These are phyloP conservation scores for Drosophila malerkotliana DNA, from an alignment of 1,140 invertebrate genomes.

Conservation along the genomic window DNA sequence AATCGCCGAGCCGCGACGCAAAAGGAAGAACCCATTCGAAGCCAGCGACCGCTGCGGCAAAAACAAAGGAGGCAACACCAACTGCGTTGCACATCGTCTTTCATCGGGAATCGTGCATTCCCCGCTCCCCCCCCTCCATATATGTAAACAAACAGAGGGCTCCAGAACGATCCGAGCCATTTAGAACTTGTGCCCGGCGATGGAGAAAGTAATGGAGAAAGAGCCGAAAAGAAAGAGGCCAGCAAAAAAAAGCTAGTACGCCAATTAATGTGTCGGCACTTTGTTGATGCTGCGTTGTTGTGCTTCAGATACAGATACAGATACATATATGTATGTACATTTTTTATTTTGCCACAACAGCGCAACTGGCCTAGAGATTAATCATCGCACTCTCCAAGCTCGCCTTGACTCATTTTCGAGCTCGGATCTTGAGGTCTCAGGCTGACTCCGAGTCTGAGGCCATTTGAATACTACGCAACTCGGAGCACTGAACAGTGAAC, in stretches of 20 bases:
- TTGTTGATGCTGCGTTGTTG: slow-evolving; percentile 9
- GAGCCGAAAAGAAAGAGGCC: slow-evolving; percentile 28
- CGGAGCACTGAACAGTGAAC: slow-evolving; percentile 9
- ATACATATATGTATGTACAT: not conserved
- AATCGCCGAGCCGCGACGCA: slow-evolving; percentile 32
- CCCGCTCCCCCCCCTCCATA: not conserved
- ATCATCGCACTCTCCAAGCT: slow-evolving; percentile 31
- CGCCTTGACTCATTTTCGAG: slow-evolving; percentile 34
- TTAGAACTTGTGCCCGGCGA: slow-evolving; percentile 57
- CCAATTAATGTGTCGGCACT: slow-evolving; percentile 61
- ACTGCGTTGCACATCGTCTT: slow-evolving; percentile 39
- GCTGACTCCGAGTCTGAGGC: not conserved
- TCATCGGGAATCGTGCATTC: slow-evolving; percentile 34
- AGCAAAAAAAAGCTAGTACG: slow-evolving; percentile 47
- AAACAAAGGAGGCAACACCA: slow-evolving; percentile 55
- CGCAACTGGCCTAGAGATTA: slow-evolving; percentile 41
- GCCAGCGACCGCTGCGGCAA: slow-evolving; percentile 28
- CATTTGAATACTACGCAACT: not conserved
- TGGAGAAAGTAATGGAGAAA: slow-evolving; percentile 71
- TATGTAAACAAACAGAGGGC: slow-evolving; percentile 37
- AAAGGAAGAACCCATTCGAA: slow-evolving; percentile 15
- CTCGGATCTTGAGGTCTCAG: slow-evolving; percentile 1
- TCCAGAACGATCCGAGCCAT: slow-evolving; percentile 29
- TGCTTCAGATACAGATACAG: not conserved
- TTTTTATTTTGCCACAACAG: not conserved